A percentile compares a stretch with the other conserved stretches of the same genome.
phyloP scores from a whole-genome alignment of 2,797 vertebrate genomes.

The Poecilia velifera region DNA sequence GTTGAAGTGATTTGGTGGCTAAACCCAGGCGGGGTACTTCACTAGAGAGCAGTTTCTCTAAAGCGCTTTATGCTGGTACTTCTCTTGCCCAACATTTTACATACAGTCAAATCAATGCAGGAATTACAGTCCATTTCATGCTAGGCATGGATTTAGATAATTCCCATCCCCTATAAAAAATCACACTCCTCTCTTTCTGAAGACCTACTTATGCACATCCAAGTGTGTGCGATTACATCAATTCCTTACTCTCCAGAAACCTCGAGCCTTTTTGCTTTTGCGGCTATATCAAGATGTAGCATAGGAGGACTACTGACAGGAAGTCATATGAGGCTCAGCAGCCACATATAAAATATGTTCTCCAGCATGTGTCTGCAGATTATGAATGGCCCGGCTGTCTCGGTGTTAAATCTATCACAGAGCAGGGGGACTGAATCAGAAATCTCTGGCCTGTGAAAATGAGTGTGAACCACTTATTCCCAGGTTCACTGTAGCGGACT shows the following conservation, averaged over 20 bases:
- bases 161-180: conserved; percentile 52
- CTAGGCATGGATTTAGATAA: conserved; percentile 54
- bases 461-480: conserved; percentile 61
- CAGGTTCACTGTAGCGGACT: conserved; percentile 55
- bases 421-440: conserved; percentile 37
- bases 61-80: conserved; percentile 37
- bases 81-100: conserved; percentile 26
- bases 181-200: conserved; percentile 33
- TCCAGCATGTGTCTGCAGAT: conserved; percentile 50
- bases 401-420: conserved; percentile 46
- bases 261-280: conserved; percentile 52
- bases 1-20: conserved; percentile 47
- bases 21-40: conserved; percentile 18
- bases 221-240: conserved; percentile 70
- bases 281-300: conserved; percentile 67
- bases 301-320: conserved; percentile 52
- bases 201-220: conserved; percentile 51
- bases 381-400: conserved; percentile 63
- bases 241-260: conserved; percentile 65
- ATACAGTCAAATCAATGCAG: conserved; percentile 34
- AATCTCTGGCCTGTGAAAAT: conserved; percentile 67
- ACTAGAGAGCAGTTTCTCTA: conserved; percentile 41
- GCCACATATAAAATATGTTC: conserved; percentile 57
- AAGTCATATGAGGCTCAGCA: conserved; percentile 45
- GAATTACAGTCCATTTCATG: conserved; percentile 58